Percentiles rank a stretch among this genome's conserved stretches.
phyloP scores from a whole-genome alignment of 2,888 invertebrate species.

The Pterobdella sp. region DNA sequence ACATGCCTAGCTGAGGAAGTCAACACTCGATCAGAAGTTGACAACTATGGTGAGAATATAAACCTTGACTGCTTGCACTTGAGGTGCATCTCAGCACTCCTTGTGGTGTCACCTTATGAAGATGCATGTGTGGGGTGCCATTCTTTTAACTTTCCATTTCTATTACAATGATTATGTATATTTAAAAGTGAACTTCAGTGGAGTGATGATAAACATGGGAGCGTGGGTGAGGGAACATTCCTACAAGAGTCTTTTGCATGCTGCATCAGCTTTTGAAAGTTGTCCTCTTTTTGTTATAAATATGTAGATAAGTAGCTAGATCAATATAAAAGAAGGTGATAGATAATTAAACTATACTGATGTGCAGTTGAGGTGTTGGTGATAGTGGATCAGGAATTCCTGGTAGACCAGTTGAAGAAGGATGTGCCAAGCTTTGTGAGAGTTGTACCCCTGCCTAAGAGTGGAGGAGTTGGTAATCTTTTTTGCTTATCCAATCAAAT shows the following conservation, averaged over 20 bases:
- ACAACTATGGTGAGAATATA: not conserved
- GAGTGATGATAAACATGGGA: conserved; percentile 23
- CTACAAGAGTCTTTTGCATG: conserved; percentile 8
- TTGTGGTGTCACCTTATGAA: too few relatives aligned
- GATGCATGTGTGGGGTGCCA: too few relatives aligned
- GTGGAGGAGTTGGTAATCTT: conserved; percentile 72
- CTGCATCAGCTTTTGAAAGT: conserved; percentile 20
- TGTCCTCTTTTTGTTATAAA: not conserved
- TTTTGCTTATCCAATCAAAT: not conserved
- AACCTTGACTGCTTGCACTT: not conserved
- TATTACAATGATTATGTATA: not conserved
- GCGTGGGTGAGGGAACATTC: conserved; percentile 18
- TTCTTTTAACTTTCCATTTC: not conserved
- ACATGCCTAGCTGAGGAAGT: conserved; percentile 78
- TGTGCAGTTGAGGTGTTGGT: conserved; percentile 71
- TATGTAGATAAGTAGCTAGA: too few relatives aligned
- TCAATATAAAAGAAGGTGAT: too few relatives aligned
- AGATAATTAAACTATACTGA: too few relatives aligned
- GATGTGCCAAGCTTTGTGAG: conserved; percentile 90
- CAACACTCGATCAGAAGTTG: conserved; percentile 36
- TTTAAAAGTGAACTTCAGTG: conserved; percentile 5
- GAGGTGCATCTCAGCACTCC: too few relatives aligned
- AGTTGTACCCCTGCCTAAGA: conserved; percentile 84
- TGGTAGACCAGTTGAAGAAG: conserved; percentile 83
- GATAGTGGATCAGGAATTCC: conserved; percentile 87